Evolutionary conservation across 23 tunicate species (phyloP).

Genomic region (Trididemnum nubilum): DNA sequence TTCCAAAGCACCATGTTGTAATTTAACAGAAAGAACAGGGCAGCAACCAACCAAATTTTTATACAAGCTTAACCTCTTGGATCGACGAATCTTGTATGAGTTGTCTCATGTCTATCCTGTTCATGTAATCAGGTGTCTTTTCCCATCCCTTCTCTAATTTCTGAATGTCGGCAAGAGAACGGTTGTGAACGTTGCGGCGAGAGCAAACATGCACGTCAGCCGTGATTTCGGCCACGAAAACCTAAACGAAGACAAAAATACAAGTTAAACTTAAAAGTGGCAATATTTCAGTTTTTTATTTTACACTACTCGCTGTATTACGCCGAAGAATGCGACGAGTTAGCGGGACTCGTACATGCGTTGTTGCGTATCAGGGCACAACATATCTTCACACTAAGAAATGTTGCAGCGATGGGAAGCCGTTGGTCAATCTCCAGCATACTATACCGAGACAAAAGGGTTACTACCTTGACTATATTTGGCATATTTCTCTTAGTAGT

Average conservation of each 20-base stretch:
- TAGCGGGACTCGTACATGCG: not conserved
- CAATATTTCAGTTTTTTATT: not conserved
- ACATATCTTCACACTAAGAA: not conserved
- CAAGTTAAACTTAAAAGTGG: not conserved
- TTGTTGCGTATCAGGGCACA: not conserved
- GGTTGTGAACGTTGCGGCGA: slow-evolving; percentile 66
- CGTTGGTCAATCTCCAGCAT: too few species aligned
- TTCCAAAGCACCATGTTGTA: too few species aligned
- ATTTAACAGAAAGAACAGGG: too few species aligned
- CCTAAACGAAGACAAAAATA: slow-evolving; percentile 67
- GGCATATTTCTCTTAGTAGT: too few species aligned
- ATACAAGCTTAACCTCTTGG: slow-evolving; percentile 62
- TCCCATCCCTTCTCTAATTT: slow-evolving; percentile 65
- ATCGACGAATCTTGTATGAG: slow-evolving; percentile 76
- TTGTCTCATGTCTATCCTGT: slow-evolving; percentile 66
- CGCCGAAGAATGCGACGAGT: not conserved
- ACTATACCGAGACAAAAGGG: too few species aligned
- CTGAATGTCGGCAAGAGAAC: slow-evolving; percentile 66
- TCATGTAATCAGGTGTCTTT: slow-evolving; percentile 77
- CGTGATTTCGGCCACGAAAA: slow-evolving; percentile 62
- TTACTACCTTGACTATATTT: too few species aligned
- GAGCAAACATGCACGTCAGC: slow-evolving; percentile 72
- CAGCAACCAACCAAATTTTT: too few species aligned
- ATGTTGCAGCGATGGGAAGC: not conserved
- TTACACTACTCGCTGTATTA: not conserved